Evolutionary conservation across 2,113 vertebrate species (phyloP).

Genomic region (Erinaceus europaeus): DNA sequence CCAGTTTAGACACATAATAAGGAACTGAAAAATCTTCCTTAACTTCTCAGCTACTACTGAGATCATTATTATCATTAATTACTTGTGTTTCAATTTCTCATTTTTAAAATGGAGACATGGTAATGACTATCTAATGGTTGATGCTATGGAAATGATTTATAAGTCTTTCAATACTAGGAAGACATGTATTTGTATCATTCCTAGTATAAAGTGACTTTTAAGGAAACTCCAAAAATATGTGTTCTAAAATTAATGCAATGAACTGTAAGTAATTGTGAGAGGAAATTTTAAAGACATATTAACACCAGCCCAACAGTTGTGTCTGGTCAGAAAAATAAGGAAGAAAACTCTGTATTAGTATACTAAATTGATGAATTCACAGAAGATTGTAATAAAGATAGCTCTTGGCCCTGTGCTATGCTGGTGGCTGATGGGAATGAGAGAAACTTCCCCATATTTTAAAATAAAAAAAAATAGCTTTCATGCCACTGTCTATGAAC

Average conservation of each 20-base stretch:
- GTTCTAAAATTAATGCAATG: not conserved
- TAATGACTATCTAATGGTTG: not conserved
- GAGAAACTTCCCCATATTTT: too few relatives aligned
- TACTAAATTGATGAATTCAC: not conserved
- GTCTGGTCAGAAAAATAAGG: not conserved
- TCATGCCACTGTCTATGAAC: too few relatives aligned
- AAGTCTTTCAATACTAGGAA: not conserved
- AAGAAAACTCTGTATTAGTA: not conserved
- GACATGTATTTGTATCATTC: not conserved
- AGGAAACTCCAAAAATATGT: not conserved
- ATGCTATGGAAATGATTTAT: not conserved
- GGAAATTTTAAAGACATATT: not conserved
- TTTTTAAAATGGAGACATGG: not conserved
- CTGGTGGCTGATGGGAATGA: not conserved
- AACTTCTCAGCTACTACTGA: not conserved
- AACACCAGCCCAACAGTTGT: not conserved
- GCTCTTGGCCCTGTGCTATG: too few relatives aligned
- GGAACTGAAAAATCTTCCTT: not conserved
- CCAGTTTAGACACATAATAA: not conserved
- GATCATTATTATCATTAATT: not conserved
- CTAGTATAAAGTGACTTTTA: not conserved
- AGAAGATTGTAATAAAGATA: too few relatives aligned
- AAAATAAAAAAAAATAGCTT: not conserved
- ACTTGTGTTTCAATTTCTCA: not conserved
- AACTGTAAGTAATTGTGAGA: not conserved